Evolutionary conservation across 2,888 invertebrate genomes (phyloP).

Genomic region (Palloptera scutellata): DNA sequence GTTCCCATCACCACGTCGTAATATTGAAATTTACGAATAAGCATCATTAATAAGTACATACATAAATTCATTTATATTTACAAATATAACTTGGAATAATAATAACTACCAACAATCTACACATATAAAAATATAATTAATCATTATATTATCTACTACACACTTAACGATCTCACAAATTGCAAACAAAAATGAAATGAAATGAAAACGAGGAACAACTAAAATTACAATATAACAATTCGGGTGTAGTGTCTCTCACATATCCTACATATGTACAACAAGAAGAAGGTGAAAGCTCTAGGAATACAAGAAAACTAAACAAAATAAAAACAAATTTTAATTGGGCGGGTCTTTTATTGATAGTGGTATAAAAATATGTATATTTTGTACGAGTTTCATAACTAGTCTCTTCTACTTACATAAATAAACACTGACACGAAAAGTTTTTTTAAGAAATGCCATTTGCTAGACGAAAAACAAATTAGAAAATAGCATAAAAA

Average conservation of each 20-base stretch:
- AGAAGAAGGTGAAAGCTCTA: neutral
- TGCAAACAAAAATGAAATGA: neutral
- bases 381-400: slow-evolving; percentile 56
- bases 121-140: slow-evolving; percentile 14
- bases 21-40: slow-evolving; percentile 62
- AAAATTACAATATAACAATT: neutral
- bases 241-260: slow-evolving; percentile 26
- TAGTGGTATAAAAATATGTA: slow-evolving; percentile 38
- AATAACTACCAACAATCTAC: neutral
- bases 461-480: slow-evolving; percentile 41
- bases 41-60: slow-evolving; percentile 24
- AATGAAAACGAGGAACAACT: neutral
- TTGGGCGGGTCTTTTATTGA: neutral
- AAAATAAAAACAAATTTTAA: no score
- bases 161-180: neutral
- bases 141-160: neutral
- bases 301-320: neutral
- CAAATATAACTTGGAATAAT: slow-evolving; percentile 4
- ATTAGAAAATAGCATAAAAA: neutral
- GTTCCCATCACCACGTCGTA: slow-evolving; percentile 59
- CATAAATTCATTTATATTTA: slow-evolving; percentile 12
- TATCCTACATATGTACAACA: slow-evolving; percentile 23
- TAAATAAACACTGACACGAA: slow-evolving; percentile 26
- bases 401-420: slow-evolving; percentile 29
- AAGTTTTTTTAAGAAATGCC: slow-evolving; percentile 52